phyloP scores from a whole-genome alignment of 2,797 vertebrate genomes.

The Macroramphosus scolopax region DNA sequence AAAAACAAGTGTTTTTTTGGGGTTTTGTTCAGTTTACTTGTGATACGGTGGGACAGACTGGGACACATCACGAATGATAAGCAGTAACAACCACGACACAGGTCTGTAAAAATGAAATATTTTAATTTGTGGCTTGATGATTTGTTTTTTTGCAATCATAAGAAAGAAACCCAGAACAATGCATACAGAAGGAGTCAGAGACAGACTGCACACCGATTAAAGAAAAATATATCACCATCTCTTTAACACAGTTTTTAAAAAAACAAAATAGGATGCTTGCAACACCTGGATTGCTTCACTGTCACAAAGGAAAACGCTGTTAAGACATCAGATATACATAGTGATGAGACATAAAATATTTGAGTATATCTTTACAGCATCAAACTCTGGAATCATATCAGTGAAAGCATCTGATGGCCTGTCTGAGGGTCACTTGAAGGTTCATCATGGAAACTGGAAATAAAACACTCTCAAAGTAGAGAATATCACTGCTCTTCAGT shows the following conservation, averaged over 20 bases:
- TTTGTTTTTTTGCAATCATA: slow-evolving; percentile 78
- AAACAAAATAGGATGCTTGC: slow-evolving; percentile 14
- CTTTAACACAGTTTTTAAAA: slow-evolving; percentile 36
- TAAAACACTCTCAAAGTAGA: slow-evolving; percentile 24
- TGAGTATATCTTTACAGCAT: slow-evolving; percentile 52
- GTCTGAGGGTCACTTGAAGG: slow-evolving; percentile 16
- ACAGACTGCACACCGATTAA: slow-evolving; percentile 44
- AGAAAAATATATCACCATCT: slow-evolving; percentile 41
- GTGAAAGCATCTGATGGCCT: slow-evolving; percentile 26
- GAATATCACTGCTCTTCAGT: slow-evolving; percentile 1
- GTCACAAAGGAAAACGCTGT: slow-evolving; percentile 61
- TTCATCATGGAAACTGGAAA: slow-evolving; percentile 35
- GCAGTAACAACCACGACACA: slow-evolving; percentile 46
- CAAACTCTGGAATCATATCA: slow-evolving; percentile 62
- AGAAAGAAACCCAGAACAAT: slow-evolving; percentile 71
- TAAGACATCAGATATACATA: slow-evolving; percentile 70
- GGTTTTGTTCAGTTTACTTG: too few relatives aligned
- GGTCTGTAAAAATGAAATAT: slow-evolving; percentile 80
- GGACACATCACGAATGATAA: too few relatives aligned
- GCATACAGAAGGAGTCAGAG: slow-evolving; percentile 64
- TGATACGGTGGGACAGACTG: too few relatives aligned
- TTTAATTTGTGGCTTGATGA: slow-evolving; percentile 82
- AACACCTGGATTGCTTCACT: slow-evolving; percentile 46
- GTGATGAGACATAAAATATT: slow-evolving; percentile 48
- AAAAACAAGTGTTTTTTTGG: too few relatives aligned